Percentiles rank a stretch among this genome's conserved stretches.
Evolutionary conservation across 2,888 invertebrate species (phyloP).

Genomic region (Lamellibrachia satsuma): DNA sequence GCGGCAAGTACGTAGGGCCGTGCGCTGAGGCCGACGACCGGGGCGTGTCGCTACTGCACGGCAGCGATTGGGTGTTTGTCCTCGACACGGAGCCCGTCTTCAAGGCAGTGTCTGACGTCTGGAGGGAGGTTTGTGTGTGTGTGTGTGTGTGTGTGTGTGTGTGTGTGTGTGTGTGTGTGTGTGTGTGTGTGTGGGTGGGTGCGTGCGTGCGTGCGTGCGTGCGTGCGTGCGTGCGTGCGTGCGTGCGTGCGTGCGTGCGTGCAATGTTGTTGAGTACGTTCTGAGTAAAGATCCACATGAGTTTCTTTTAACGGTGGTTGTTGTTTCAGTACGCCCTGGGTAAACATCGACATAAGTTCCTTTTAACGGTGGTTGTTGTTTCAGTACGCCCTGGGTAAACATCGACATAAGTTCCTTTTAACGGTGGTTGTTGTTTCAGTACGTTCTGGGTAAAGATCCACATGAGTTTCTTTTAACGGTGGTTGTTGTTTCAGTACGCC

Average conservation of each 20-base stretch:
- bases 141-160: neutral
- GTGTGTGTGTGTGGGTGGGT: neutral
- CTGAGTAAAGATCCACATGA: too few species aligned
- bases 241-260: neutral
- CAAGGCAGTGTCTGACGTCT: neutral
- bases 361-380: too few species aligned
- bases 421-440: too few species aligned
- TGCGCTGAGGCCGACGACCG: neutral
- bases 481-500: too few species aligned
- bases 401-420: too few species aligned
- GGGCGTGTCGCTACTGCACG: slow-evolving; percentile 11
- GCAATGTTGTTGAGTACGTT: too few species aligned
- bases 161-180: neutral
- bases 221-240: neutral
- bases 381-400: too few species aligned
- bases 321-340: too few species aligned
- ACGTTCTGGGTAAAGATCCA: too few species aligned
- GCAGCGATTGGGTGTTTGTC: neutral
- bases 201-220: neutral
- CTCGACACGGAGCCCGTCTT: neutral
- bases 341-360: too few species aligned
- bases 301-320: too few species aligned
- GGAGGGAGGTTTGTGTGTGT: neutral
- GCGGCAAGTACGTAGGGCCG: neutral
- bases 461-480: too few species aligned